Base-by-base conservation (phyloP, 2,888 invertebrate genomes). In the Eumerus sabulonum region DNA sequence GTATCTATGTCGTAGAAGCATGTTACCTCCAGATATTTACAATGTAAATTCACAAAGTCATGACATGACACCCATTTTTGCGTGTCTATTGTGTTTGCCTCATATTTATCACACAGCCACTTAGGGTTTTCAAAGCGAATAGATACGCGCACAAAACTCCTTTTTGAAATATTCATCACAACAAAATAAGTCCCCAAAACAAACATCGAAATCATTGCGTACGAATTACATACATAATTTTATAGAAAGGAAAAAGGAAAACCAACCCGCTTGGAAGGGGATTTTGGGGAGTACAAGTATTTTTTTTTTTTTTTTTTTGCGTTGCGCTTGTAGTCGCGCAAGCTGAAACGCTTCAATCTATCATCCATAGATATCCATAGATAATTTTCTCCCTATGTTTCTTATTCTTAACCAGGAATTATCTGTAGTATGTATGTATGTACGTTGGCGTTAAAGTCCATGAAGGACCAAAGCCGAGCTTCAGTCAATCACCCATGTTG, bases 11-110 rank as follows among this genome's bases (percentile, higher is more conserved):
- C n/a, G 36, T 40, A 40, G 17, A 54, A 47, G 42, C 59, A 40
- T 63, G 11, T 74, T 54, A 71, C 40, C 9, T 47, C 54, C 54
- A 54, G 54, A 66, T 67, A 77, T 77, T 68, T 73, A 77, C 72
- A 72, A 73, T 77, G 77, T 73, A 77, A 72, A 77, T 77, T 77
- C 72, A 72, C 73, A 77, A 63, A 73, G 72, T 77, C 77, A 77
- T 73, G 67, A 67, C 73, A 68, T 73, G 77, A 77, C 73, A 77
- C 59, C 57, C 51, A 73, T 62, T 77, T 67, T 53, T 67, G 67
- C 67, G 67, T 77, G 77, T 73, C 73, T 77, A 73, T 73, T 72
- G 67, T 73, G 72, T 67, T 59, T 60, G 16, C 45, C 57, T 63
- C 35, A 73, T 72, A 77, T 68, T 63, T 73, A 72, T 73, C 77